Conservation (phyloP, 1,140 invertebrate species). For the Orussus abietinus region DNA sequence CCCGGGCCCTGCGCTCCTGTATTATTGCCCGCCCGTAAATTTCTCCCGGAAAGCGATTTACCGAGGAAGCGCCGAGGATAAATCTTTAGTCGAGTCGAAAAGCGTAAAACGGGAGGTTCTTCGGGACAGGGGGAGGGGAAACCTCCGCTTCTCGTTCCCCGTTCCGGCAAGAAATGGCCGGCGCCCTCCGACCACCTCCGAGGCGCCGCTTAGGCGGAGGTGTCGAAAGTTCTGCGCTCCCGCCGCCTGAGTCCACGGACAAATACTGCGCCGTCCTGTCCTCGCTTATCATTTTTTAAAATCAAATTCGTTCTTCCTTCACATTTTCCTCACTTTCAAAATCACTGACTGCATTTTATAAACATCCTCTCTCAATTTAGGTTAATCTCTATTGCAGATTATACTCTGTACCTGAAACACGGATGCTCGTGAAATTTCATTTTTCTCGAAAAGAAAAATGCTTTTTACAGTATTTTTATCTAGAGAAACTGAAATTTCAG, state of each 20-base stretch:
- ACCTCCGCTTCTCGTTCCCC: too few species aligned
- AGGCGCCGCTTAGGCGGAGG: too few species aligned
- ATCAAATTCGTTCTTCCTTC: too few species aligned
- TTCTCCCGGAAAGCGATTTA: slow-evolving; percentile 52
- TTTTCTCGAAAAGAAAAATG: too few species aligned
- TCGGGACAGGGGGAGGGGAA: neutral
- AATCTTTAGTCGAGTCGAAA: slow-evolving; percentile 54
- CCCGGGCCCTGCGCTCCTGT: slow-evolving; percentile 17
- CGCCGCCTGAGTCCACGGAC: slow-evolving; percentile 11
- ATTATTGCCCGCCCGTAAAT: slow-evolving; percentile 50
- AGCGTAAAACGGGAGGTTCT: slow-evolving; percentile 52
- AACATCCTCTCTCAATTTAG: slow-evolving; percentile 39
- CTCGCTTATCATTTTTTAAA: too few species aligned
- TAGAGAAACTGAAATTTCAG: too few species aligned
- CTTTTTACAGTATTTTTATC: too few species aligned
- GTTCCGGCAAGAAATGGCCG: slow-evolving; percentile 26
- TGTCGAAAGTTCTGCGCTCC: slow-evolving; percentile 25
- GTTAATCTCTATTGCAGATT: too few species aligned
- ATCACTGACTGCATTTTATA: too few species aligned
- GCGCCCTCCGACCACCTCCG: slow-evolving; percentile 25
- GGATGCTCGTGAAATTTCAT: too few species aligned
- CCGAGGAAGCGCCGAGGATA: slow-evolving; percentile 50
- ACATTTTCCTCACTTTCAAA: too few species aligned
- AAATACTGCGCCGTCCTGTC: neutral
- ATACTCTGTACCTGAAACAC: too few species aligned